Base-by-base conservation (phyloP, 2,113 vertebrate genomes). In the Origma solitaria region DNA sequence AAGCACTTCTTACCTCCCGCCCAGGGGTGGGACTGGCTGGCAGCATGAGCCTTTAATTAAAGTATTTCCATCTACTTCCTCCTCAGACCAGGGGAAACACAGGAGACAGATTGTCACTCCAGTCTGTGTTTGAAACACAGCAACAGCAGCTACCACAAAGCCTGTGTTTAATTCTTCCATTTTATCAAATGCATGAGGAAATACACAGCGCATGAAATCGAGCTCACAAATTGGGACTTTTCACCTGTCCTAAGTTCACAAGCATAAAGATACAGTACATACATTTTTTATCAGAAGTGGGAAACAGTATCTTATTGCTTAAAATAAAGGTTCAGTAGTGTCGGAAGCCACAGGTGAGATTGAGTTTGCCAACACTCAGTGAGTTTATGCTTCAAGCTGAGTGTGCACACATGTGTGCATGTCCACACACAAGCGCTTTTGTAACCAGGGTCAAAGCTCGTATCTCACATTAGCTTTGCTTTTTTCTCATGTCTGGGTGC, bases 141-240 rank as follows among this genome's bases (percentile, higher is more conserved):
- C 91, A 89, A 49, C 12, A 90, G 23, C 44, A 86, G 64, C 91
- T 84, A 73, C 51, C 47, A 75, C 38, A 57, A 92, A 79, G n/a
- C 23, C 60, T 91, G 86, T 75, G 80, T 89, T 80, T 61, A 70
- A n/a, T 33, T 90, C 47, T 78, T 83, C 31, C 33, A 13, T 86
- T 58, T 54, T 66, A 83, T n/a, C 69, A 86, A 89, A 49, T 40
- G 40, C 40, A 65, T 0, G 9, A 91, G 65, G 69, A 91, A 91
- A 68, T 54, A 54, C 1, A 13, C 0, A 60, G 44, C 3, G 5
- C 7, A 4, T 10, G 15, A 44, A 84, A 57, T 0, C 1, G 4
- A 66, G 69, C 57, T 84, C 73, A 62, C 23, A 27, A 58, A 84
- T 44, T 8, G 14, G 28, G 73, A 45, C 70, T 89, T 88, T 49